These are phyloP conservation scores for Cerceris rybyensis DNA, from an alignment of 2,888 invertebrate genomes.

Conservation along the genomic window DNA sequence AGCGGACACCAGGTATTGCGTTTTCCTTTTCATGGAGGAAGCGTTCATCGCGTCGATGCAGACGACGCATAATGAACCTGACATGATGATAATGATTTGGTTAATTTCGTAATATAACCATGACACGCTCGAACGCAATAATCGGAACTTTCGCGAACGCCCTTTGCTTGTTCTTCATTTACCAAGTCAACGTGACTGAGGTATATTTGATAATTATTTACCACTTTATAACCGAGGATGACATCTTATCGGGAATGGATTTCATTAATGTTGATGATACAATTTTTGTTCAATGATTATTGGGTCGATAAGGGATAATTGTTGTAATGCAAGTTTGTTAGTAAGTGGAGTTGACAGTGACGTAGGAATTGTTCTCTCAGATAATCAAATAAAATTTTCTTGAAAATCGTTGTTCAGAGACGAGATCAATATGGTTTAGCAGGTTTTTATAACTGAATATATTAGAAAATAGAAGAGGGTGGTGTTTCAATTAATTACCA, in stretches of 20 bases:
- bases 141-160: constrained; percentile 2
- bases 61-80: constrained; percentile 56
- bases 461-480: no score
- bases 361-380: no score
- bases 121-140: constrained; percentile 37
- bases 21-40: constrained; percentile 40
- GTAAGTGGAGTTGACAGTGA: no score
- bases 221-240: not conserved
- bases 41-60: constrained; percentile 28
- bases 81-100: constrained; percentile 58
- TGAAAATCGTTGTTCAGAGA: no score
- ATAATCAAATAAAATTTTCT: no score
- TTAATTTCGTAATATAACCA: constrained; percentile 49
- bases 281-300: not conserved
- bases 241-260: no score
- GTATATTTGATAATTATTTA: not conserved
- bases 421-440: no score
- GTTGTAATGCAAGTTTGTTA: no score
- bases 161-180: not conserved
- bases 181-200: not conserved
- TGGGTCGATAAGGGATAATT: not conserved
- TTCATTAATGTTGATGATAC: no score
- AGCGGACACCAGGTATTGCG: constrained; percentile 5
- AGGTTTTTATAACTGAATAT: no score
- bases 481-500: no score